phyloP scores from a whole-genome alignment of 2,888 invertebrate genomes.

The Drosophila buzzatii region DNA sequence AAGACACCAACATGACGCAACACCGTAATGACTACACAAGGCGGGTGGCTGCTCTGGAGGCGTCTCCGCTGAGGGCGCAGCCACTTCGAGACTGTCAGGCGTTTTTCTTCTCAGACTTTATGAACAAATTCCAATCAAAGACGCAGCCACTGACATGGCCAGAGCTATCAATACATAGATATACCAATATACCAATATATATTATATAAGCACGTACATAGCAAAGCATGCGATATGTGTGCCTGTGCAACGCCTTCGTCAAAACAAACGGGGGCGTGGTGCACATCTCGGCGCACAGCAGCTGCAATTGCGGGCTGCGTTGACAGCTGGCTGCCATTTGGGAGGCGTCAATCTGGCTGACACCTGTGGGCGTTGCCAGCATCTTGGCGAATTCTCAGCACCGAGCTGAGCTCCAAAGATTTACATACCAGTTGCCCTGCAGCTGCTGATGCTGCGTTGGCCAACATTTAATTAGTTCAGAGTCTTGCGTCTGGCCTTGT shows the following conservation, averaged over 20 bases:
- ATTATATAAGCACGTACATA: conserved; percentile 3
- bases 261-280: conserved; percentile 19
- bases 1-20: conserved; percentile 32
- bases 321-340: conserved; percentile 64
- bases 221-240: conserved; percentile 12
- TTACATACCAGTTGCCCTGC: conserved; percentile 49
- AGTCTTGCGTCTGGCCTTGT: conserved; percentile 67
- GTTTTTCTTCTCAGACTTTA: conserved; percentile 33
- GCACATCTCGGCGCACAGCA: conserved; percentile 46
- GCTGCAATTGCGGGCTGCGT: conserved; percentile 60
- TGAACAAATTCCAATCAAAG: conserved; percentile 68
- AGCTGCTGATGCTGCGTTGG: conserved; percentile 50
- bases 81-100: conserved; percentile 46
- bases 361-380: conserved; percentile 71
- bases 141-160: conserved; percentile 26
- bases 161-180: conserved; percentile 43
- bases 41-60: conserved; percentile 47
- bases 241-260: conserved; percentile 45
- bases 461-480: conserved; percentile 75
- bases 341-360: conserved; percentile 59
- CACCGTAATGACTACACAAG: conserved; percentile 36
- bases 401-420: conserved; percentile 40
- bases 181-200: conserved; percentile 20
- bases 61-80: conserved; percentile 54
- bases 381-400: conserved; percentile 56